Evolutionary conservation across 1,140 invertebrate species (phyloP).

Genomic region (Drosophila parabipectinata): DNA sequence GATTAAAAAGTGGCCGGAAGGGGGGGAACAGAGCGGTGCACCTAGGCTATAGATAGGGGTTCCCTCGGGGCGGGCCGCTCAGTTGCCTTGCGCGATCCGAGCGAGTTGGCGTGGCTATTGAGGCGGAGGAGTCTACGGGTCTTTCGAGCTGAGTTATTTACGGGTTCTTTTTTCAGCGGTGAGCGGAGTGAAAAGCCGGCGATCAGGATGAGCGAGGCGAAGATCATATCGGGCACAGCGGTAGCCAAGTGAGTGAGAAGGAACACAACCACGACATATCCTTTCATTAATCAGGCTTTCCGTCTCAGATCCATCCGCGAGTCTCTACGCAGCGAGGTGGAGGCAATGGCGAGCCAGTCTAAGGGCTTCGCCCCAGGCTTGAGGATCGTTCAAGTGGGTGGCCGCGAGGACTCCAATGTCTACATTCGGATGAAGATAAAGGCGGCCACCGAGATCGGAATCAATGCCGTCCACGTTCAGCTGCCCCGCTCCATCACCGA

Average conservation of each 20-base stretch:
- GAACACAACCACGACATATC: neutral
- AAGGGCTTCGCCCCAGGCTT: constrained; percentile 90
- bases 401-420: constrained; percentile 98
- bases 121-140: constrained; percentile 9
- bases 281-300: neutral
- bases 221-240: constrained; percentile 87
- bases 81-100: constrained; percentile 69
- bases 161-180: constrained; percentile 43
- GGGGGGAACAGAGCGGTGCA: constrained; percentile 1
- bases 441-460: constrained; percentile 95
- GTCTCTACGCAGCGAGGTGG: constrained; percentile 89
- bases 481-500: constrained; percentile 93
- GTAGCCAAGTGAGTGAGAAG: constrained; percentile 85
- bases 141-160: constrained; percentile 26
- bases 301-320: constrained; percentile 89
- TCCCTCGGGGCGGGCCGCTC: constrained; percentile 14
- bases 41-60: constrained; percentile 65
- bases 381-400: constrained; percentile 95
- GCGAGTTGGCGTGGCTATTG: constrained; percentile 51
- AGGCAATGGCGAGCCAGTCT: constrained; percentile 85
- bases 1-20: constrained; percentile 36
- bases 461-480: constrained; percentile 92
- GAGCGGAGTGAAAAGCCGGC: constrained; percentile 23
- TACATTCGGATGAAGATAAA: constrained; percentile 99
- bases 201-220: constrained; percentile 80